Base-by-base conservation (phyloP, 2,888 invertebrate genomes). In the Erebia epiphron region DNA sequence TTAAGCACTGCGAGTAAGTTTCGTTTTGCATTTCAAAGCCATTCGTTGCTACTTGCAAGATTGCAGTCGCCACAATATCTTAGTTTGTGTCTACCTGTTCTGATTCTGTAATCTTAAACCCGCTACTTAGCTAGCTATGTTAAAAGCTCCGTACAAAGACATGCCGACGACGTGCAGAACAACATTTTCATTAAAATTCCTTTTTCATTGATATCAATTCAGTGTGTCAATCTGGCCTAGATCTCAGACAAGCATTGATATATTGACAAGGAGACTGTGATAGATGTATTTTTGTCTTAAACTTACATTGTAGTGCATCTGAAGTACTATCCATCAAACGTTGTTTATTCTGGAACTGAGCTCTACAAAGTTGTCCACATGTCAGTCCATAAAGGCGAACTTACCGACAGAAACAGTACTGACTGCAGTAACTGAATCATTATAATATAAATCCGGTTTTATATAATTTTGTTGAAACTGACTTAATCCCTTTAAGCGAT, bases 221-320 rank as follows among this genome's bases (percentile, higher is more conserved):
- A 58, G 65, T 71, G 54, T 70, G 72, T 68, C 69, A 56, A 69
- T 73, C 68, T 67, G 67, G 69, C 74, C 73, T 67, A 74, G 68
- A 71, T 74, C 46, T 69, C 43, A 49, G n/a, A 46, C 41, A 61
- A 58, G 11, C 66, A 60, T 60, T 74, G 69, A 74, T 71, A 73
- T 73, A 74, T 74, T 69, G 69, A 68, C 70, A 72, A 16, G 66
- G 68, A 72, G 73, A 73, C 65, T 61, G 74, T 72, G 70, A 76
- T 74, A 70, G 65, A 75, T 77, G 78, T 68, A 70, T 71, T 68
- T 62, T 66, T 21, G 58, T 58, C 41, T 54, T 60, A 69, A 62
- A 49, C 52, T 41, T 46, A 57, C 60, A 54, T 63, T 67, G 60
- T 64, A 64, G 49, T 62, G 50, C 63, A 35, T n/a, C 49, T 67